Conservation (phyloP, 2,888 invertebrate genomes). For the Anarsia innoxiella region DNA sequence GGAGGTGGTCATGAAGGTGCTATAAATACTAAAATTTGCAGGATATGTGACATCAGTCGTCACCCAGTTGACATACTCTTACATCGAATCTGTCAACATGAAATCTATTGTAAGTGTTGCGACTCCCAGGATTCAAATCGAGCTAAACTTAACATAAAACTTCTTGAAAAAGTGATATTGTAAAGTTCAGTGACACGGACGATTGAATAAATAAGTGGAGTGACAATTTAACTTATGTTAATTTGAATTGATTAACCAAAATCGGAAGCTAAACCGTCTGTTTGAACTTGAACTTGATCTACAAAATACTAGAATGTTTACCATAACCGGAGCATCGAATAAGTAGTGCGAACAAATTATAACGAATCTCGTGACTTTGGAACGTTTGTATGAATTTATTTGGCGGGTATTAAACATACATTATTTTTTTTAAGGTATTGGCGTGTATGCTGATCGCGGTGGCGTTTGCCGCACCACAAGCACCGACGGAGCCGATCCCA, state of each 20-base stretch:
- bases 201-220: slow-evolving; percentile 6
- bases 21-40: slow-evolving; percentile 65
- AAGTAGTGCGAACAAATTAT: slow-evolving; percentile 9
- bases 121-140: background rate
- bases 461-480: slow-evolving; percentile 51
- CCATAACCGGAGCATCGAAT: slow-evolving; percentile 10
- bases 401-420: background rate
- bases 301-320: slow-evolving; percentile 11
- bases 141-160: slow-evolving; percentile 6
- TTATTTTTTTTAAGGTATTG: slow-evolving; percentile 43
- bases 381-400: slow-evolving; percentile 4
- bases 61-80: slow-evolving; percentile 26
- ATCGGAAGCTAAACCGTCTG: slow-evolving; percentile 1
- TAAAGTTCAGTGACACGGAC: slow-evolving; percentile 25
- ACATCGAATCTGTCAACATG: slow-evolving; percentile 41
- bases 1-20: slow-evolving; percentile 35
- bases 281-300: slow-evolving; percentile 18
- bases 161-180: slow-evolving; percentile 17
- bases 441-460: slow-evolving; percentile 48
- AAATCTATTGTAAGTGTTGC: slow-evolving; percentile 66
- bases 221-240: slow-evolving; percentile 13
- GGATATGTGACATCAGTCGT: slow-evolving; percentile 57
- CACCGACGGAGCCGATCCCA: slow-evolving; percentile 53
- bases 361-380: slow-evolving; percentile 2
- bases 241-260: slow-evolving; percentile 7